These are phyloP conservation scores for Dromas ardeola DNA, from an alignment of 2,113 vertebrate genomes.

Conservation along the genomic window DNA sequence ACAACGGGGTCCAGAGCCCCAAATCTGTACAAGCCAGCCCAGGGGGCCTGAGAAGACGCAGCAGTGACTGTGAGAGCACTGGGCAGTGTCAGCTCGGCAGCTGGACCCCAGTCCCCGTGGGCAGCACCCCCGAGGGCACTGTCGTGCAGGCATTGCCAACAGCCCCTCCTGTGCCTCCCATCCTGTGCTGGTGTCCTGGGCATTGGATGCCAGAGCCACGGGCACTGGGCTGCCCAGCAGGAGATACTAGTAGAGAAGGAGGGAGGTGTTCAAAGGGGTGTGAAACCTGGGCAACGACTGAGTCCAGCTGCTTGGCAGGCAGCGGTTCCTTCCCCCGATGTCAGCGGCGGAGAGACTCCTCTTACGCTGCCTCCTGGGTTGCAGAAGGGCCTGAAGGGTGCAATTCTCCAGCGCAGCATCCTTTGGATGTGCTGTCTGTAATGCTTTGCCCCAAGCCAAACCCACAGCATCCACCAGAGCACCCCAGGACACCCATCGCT, in stretches of 20 bases:
- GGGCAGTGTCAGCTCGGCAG: not conserved
- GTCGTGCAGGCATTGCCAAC: accelerated
- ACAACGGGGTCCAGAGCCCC: not conserved
- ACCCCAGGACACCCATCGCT: no score
- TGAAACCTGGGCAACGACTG: not conserved
- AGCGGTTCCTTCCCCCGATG: accelerated
- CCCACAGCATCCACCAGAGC: not conserved
- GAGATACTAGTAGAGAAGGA: not conserved
- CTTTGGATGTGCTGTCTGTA: not conserved
- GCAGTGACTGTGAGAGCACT: not conserved
- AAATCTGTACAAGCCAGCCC: not conserved
- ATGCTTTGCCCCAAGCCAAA: not conserved
- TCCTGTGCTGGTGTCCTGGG: accelerated
- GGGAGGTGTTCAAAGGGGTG: not conserved
- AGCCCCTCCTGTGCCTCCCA: not conserved
- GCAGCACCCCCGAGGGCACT: not conserved
- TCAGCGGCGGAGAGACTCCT: accelerated
- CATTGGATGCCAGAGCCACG: accelerated
- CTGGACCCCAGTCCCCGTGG: not conserved
- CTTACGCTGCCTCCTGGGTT: not conserved
- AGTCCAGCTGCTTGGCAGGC: not conserved
- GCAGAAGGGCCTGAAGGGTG: not conserved
- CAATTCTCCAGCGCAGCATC: accelerated
- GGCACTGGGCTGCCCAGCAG: not conserved
- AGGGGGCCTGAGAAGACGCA: not conserved